Evolutionary conservation across 2,113 vertebrate species (phyloP).

Genomic region (Epinephelus lanceolatus): DNA sequence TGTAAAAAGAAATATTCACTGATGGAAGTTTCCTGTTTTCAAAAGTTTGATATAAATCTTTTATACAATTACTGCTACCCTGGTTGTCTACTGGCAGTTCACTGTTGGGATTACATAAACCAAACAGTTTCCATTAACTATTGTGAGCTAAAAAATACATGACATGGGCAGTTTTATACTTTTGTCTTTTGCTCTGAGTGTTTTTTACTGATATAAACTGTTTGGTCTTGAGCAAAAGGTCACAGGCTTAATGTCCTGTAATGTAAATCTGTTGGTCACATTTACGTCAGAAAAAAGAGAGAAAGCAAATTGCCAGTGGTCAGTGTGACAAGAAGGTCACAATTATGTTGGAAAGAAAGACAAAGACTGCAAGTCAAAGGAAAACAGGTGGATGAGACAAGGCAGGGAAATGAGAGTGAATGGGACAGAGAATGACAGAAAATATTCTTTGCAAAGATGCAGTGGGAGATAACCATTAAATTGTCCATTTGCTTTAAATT

Average conservation of each 20-base stretch:
- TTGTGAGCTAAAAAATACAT: not conserved
- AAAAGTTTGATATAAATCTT: not conserved
- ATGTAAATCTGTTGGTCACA: conserved; percentile 25
- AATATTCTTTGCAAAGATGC: not conserved
- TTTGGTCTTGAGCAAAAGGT: conserved; percentile 13
- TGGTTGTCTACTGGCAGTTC: not conserved
- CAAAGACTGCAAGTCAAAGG: conserved; percentile 2
- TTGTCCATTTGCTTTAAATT: conserved; percentile 42
- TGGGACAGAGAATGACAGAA: not conserved
- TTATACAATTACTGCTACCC: not conserved
- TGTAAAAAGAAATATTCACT: conserved; percentile 2
- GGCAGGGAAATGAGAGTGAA: not conserved
- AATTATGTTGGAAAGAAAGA: conserved; percentile 12
- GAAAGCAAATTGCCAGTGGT: not conserved
- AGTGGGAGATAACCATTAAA: conserved; percentile 18
- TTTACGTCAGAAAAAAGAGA: conserved; percentile 6
- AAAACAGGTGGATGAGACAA: conserved; percentile 1
- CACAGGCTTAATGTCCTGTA: conserved; percentile 1
- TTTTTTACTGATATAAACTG: not conserved
- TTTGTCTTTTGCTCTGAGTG: not conserved
- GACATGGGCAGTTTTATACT: not conserved
- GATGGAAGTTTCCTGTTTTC: not conserved
- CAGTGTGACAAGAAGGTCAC: conserved; percentile 15
- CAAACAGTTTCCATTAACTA: not conserved
- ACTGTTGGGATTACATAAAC: not conserved